Percentiles rank a stretch among this genome's conserved stretches.
Evolutionary conservation across 2,113 vertebrate genomes (phyloP).

Genomic region (Laticauda laticaudata): DNA sequence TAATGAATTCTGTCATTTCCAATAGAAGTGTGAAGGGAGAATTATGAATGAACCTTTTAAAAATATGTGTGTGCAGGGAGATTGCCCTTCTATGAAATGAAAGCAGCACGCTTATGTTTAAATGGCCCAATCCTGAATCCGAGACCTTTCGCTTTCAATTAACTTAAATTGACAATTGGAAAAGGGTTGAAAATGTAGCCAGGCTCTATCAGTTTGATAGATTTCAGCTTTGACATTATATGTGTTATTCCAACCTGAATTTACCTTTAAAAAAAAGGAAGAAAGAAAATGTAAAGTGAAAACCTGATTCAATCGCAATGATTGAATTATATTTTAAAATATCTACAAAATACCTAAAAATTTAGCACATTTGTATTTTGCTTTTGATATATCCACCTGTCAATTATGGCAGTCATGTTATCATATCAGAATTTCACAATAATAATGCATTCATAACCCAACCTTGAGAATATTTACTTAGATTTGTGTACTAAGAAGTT

Average conservation of each 20-base stretch:
- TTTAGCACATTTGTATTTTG: slow-evolving; percentile 6
- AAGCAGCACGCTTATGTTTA: slow-evolving; percentile 68
- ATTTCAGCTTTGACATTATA: slow-evolving; percentile 61
- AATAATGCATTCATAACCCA: slow-evolving; percentile 2
- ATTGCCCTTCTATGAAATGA: slow-evolving; percentile 71
- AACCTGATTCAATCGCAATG: slow-evolving; percentile 42
- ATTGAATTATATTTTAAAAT: slow-evolving; percentile 34
- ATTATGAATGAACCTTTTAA: slow-evolving; percentile 75
- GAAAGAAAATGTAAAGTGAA: slow-evolving; percentile 55
- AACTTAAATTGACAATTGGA: slow-evolving; percentile 71
- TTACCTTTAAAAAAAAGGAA: slow-evolving; percentile 45
- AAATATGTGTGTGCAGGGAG: slow-evolving; percentile 66
- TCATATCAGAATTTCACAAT: slow-evolving; percentile 5
- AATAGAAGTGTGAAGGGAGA: slow-evolving; percentile 71
- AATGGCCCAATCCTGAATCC: slow-evolving; percentile 67
- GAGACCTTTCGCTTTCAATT: slow-evolving; percentile 72
- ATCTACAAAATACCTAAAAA: slow-evolving; percentile 33
- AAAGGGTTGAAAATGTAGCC: slow-evolving; percentile 71
- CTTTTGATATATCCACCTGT: not conserved
- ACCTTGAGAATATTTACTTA: not conserved
- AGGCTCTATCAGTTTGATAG: slow-evolving; percentile 64
- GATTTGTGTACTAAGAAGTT: not conserved
- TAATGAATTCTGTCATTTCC: slow-evolving; percentile 74
- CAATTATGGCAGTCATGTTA: slow-evolving; percentile 31
- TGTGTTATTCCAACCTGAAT: slow-evolving; percentile 53